Conservation (phyloP, 2,797 vertebrate species). For the Acestrorhynchus altus region DNA sequence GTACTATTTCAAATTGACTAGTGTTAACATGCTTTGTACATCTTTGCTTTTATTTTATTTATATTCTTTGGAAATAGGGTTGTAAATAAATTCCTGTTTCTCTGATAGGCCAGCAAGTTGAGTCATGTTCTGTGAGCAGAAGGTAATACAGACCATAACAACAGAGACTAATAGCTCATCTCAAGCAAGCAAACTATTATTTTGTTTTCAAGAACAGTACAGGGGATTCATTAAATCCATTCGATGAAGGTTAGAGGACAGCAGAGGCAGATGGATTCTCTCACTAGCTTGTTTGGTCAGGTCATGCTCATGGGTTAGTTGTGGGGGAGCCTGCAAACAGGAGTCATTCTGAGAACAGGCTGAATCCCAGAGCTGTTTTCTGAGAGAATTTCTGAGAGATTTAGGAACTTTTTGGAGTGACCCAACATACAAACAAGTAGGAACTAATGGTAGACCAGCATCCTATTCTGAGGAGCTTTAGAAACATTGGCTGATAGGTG, state of each 20-base stretch:
- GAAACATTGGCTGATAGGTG: background rate
- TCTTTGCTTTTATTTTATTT: too few relatives aligned
- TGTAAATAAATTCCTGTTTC: slow-evolving; percentile 19
- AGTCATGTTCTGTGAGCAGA: slow-evolving; percentile 14
- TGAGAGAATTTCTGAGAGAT: slow-evolving; percentile 1
- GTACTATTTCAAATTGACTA: too few relatives aligned
- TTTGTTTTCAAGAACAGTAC: background rate
- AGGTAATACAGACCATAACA: slow-evolving; percentile 30
- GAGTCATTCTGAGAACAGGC: slow-evolving; percentile 23
- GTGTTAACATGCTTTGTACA: too few relatives aligned
- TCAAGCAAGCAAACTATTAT: slow-evolving; percentile 8
- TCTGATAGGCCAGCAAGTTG: background rate
- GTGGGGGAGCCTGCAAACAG: slow-evolving; percentile 18
- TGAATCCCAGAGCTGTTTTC: slow-evolving; percentile 14
- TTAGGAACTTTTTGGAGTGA: background rate
- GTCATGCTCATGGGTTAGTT: slow-evolving; percentile 19
- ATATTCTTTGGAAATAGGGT: too few relatives aligned
- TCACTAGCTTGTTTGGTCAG: slow-evolving; percentile 24
- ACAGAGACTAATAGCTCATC: slow-evolving; percentile 30
- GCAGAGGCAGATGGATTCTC: slow-evolving; percentile 28
- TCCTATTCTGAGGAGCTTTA: background rate
- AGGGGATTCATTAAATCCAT: background rate
- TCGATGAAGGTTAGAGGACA: background rate
- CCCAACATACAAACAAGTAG: too few relatives aligned
- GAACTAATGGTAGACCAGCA: background rate